phyloP scores from a whole-genome alignment of 2,113 vertebrate species.

The Sarotherodon lohbergeri region DNA sequence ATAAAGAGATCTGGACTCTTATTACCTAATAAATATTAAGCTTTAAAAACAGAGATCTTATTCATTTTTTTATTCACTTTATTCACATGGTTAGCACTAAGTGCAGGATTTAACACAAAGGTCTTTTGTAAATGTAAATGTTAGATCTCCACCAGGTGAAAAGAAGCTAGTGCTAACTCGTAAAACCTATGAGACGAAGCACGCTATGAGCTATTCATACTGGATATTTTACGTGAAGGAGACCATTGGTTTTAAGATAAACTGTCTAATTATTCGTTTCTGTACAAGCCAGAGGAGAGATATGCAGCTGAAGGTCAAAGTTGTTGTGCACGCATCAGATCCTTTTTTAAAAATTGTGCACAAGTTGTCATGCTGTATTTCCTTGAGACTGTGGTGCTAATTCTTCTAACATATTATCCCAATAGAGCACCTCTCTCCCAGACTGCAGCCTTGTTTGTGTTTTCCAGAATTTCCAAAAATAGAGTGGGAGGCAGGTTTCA shows the following conservation, averaged over 20 bases:
- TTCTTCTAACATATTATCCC: background rate
- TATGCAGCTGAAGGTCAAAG: background rate
- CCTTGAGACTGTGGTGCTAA: background rate
- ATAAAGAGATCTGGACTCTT: background rate
- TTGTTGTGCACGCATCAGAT: background rate
- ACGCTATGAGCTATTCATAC: background rate
- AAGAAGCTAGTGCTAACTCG: background rate
- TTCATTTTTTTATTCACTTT: background rate
- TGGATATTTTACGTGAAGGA: background rate
- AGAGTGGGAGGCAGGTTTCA: background rate
- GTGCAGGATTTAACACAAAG: background rate
- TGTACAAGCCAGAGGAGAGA: background rate
- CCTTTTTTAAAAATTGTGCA: background rate
- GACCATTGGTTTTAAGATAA: background rate
- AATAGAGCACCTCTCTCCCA: background rate
- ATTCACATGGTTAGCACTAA: background rate
- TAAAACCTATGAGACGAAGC: background rate
- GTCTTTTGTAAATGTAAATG: background rate
- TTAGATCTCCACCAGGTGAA: background rate
- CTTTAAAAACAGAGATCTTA: background rate
- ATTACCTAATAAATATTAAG: background rate
- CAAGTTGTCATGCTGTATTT: background rate
- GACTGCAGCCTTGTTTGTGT: background rate
- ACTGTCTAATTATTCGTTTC: rapidly evolving
- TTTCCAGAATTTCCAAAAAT: background rate